Percentiles rank a stretch among this genome's conserved stretches.
phyloP scores from a whole-genome alignment of 2,797 vertebrate species.

The Gadopsis bispinosus region DNA sequence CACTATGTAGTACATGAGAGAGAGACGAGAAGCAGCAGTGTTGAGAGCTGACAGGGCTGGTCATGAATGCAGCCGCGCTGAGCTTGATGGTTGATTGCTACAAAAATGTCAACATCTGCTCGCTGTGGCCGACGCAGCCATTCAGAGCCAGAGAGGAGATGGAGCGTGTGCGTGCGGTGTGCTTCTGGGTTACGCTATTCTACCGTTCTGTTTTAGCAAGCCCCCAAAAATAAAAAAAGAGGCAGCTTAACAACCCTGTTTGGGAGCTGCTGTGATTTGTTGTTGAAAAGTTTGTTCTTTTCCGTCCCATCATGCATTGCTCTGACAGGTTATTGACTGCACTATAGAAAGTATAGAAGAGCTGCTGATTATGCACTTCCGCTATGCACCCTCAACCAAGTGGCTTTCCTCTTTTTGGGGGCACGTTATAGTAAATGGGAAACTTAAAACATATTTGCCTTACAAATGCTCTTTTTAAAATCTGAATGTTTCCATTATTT shows the following conservation, averaged over 20 bases:
- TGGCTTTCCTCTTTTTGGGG: background rate
- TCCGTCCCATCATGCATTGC: slow-evolving; percentile 39
- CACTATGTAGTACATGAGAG: background rate
- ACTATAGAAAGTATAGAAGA: background rate
- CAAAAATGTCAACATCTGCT: slow-evolving; percentile 86
- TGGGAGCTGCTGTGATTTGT: slow-evolving; percentile 20
- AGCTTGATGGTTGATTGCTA: slow-evolving; percentile 84
- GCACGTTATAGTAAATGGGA: too few species aligned
- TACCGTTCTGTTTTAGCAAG: slow-evolving; percentile 55
- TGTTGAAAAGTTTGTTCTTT: slow-evolving; percentile 44
- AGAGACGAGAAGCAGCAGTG: slow-evolving; percentile 64
- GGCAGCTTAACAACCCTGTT: slow-evolving; percentile 27
- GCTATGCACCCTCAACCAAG: background rate
- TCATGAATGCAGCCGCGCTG: slow-evolving; percentile 78
- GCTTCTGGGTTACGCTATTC: slow-evolving; percentile 2
- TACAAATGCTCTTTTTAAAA: background rate
- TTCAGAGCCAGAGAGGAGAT: slow-evolving; percentile 66
- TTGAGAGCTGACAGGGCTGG: slow-evolving; percentile 82
- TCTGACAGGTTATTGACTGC: background rate
- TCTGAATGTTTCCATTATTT: background rate
- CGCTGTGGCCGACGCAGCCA: slow-evolving; percentile 78
- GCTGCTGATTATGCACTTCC: slow-evolving; percentile 1
- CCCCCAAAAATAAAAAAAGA: slow-evolving; percentile 53
- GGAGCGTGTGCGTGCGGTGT: slow-evolving; percentile 33
- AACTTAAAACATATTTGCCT: background rate